Evolutionary conservation across 1,140 invertebrate species (phyloP).

Genomic region (Conus ventricosus): DNA sequence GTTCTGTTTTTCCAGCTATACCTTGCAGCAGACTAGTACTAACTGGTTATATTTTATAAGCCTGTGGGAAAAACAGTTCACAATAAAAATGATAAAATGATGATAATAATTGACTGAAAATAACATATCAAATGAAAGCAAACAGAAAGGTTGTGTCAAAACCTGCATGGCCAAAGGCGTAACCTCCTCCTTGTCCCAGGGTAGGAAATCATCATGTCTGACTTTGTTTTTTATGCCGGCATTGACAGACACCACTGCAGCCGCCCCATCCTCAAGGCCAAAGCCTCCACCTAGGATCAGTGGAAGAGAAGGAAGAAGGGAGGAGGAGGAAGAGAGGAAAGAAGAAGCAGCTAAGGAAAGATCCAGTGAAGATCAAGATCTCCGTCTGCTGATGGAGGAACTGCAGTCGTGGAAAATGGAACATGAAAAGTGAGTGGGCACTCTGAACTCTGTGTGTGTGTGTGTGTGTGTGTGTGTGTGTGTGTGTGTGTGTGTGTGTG

Average conservation of each 20-base stretch:
- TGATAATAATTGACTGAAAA: too few relatives aligned
- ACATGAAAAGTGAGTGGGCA: conserved; percentile 66
- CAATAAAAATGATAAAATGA: too few relatives aligned
- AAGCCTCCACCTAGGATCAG: not conserved
- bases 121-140: too few relatives aligned
- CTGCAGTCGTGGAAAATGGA: conserved; percentile 68
- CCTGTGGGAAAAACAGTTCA: too few relatives aligned
- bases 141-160: too few relatives aligned
- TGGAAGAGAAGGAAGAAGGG: not conserved
- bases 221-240: not conserved
- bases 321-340: not conserved
- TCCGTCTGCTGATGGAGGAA: conserved; percentile 52
- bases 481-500: not conserved
- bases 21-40: too few relatives aligned
- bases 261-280: not conserved
- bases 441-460: not conserved
- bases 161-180: too few relatives aligned
- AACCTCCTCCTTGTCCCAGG: too few relatives aligned
- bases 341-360: conserved; percentile 13
- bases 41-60: too few relatives aligned
- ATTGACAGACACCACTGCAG: not conserved
- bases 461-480: not conserved
- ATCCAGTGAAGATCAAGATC: not conserved
- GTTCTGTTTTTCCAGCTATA: too few relatives aligned
- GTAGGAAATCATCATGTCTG: too few relatives aligned